These are phyloP conservation scores for Oncorhynchus clarkii DNA, from an alignment of 2,113 vertebrate species.

Conservation along the genomic window DNA sequence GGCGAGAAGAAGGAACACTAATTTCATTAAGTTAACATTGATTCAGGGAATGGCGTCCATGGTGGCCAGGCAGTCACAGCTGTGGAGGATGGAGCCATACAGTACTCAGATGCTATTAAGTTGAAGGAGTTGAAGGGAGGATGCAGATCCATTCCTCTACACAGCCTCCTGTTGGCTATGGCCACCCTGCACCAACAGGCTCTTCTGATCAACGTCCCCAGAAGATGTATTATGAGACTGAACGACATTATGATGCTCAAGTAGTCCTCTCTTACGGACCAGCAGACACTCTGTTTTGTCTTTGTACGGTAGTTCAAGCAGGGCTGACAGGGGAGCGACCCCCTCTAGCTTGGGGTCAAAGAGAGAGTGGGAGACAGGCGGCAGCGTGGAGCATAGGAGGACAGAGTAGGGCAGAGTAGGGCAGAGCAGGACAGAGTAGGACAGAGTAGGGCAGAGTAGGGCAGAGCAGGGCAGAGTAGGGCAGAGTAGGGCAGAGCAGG, in stretches of 20 bases:
- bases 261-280: too few relatives aligned
- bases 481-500: neutral
- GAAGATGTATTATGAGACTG: too few relatives aligned
- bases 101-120: too few relatives aligned
- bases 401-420: neutral
- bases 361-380: neutral
- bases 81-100: neutral
- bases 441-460: neutral
- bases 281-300: neutral
- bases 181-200: too few relatives aligned
- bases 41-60: constrained; percentile 26
- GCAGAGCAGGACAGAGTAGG: neutral
- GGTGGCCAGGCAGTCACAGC: constrained; percentile 10
- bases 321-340: neutral
- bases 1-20: constrained; percentile 32
- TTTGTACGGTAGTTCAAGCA: neutral
- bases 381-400: neutral
- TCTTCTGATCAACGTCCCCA: too few relatives aligned
- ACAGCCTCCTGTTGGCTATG: too few relatives aligned
- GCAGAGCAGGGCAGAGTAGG: neutral
- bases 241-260: too few relatives aligned
- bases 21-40: constrained; percentile 63
- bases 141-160: too few relatives aligned
- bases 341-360: neutral
- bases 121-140: too few relatives aligned